These are phyloP conservation scores for Prorops nasuta DNA, from an alignment of 1,140 invertebrate species.

Conservation along the genomic window DNA sequence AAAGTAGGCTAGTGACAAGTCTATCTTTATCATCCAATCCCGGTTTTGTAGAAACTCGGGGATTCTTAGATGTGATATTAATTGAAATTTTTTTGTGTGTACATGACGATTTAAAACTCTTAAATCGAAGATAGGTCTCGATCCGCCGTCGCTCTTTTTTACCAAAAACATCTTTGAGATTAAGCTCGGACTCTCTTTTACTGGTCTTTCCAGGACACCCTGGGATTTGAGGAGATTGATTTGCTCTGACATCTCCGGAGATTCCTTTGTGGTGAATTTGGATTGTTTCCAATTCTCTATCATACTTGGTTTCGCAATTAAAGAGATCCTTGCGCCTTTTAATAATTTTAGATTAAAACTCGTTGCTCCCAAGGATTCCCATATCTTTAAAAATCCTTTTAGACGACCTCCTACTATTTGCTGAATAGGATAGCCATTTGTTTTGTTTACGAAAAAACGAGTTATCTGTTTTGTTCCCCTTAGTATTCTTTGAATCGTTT, in stretches of 20 bases:
- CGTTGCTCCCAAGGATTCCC: background rate
- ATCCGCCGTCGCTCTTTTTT: background rate
- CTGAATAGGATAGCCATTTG: background rate
- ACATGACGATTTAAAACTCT: background rate
- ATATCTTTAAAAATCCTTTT: background rate
- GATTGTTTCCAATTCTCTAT: no score
- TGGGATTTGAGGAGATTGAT: background rate
- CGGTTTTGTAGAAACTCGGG: conserved; percentile 9
- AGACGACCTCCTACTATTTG: background rate
- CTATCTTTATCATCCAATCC: conserved; percentile 11
- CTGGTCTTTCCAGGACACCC: background rate
- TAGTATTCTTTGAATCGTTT: background rate
- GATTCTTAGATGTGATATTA: background rate
- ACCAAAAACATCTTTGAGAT: background rate
- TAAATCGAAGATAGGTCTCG: background rate
- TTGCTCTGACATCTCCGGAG: conserved; percentile 8
- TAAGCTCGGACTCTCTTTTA: background rate
- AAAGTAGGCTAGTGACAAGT: conserved; percentile 16
- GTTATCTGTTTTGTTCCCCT: background rate
- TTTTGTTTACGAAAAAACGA: background rate
- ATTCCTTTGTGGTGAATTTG: conserved; percentile 8
- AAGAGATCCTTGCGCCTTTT: conserved; percentile 4
- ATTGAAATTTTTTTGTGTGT: background rate
- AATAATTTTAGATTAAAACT: conserved; percentile 4
- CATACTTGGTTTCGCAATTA: no score